Percentiles rank a stretch among this genome's conserved stretches.
Conservation (phyloP, 2,888 invertebrate genomes). For the Amiota mariae region DNA sequence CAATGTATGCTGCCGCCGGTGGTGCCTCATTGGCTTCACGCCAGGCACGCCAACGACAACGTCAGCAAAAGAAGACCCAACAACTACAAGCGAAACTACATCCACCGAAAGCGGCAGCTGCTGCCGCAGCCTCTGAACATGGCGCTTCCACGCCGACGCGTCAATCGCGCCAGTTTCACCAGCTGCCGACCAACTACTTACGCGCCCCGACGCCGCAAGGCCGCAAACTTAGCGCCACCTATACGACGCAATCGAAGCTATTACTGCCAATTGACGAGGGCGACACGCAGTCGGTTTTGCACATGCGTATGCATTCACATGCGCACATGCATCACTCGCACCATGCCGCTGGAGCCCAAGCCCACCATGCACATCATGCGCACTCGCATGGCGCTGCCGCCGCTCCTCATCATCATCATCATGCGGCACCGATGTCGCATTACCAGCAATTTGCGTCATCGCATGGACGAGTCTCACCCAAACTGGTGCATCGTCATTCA, state of each 20-base stretch:
- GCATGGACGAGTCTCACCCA: slow-evolving; percentile 69
- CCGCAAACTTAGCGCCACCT: slow-evolving; percentile 73
- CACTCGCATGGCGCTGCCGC: background rate
- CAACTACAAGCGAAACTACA: slow-evolving; percentile 75
- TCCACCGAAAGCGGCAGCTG: slow-evolving; percentile 72
- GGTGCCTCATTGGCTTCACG: slow-evolving; percentile 90
- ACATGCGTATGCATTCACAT: slow-evolving; percentile 65
- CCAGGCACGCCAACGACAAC: slow-evolving; percentile 81
- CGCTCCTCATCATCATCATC: slow-evolving; percentile 17
- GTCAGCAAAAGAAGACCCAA: slow-evolving; percentile 74
- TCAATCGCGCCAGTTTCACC: slow-evolving; percentile 76
- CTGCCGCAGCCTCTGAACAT: slow-evolving; percentile 59
- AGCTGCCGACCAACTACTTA: slow-evolving; percentile 75
- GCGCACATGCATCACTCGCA: slow-evolving; percentile 48
- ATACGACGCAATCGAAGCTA: slow-evolving; percentile 72
- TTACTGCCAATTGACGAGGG: slow-evolving; percentile 73
- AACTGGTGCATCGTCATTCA: slow-evolving; percentile 70
- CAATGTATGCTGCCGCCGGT: slow-evolving; percentile 92
- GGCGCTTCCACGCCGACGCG: slow-evolving; percentile 69
- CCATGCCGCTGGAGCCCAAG: slow-evolving; percentile 34
- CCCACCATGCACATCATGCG: slow-evolving; percentile 47
- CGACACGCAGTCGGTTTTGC: slow-evolving; percentile 66
- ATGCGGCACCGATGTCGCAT: slow-evolving; percentile 43
- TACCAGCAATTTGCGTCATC: slow-evolving; percentile 61
- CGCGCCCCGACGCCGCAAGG: slow-evolving; percentile 71